Conservation (phyloP, 2,113 vertebrate species). For the Megaceryle maxima region DNA sequence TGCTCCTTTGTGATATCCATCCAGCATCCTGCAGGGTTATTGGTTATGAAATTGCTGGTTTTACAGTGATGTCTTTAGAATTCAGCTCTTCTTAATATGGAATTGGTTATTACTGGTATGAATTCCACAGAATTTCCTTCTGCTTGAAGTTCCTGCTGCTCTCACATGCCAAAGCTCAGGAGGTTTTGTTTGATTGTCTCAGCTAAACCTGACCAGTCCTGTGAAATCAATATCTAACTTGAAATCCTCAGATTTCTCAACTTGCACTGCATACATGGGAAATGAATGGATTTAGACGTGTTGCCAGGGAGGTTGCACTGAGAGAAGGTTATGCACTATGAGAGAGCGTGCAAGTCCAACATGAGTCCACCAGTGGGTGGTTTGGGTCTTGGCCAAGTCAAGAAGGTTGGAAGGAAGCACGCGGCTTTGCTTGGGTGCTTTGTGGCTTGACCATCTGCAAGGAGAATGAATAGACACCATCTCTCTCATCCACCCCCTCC, state of each 20-base stretch:
- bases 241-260: background rate
- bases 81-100: background rate
- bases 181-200: background rate
- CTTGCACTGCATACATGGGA: background rate
- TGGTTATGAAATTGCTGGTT: background rate
- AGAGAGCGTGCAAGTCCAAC: background rate
- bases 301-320: background rate
- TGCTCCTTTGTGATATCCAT: background rate
- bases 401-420: background rate
- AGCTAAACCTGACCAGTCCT: background rate
- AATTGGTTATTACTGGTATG: background rate
- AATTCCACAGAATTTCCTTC: background rate
- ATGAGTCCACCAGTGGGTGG: background rate
- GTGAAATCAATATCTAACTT: background rate
- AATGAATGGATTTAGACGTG: fast-evolving
- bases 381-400: background rate
- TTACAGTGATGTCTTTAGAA: background rate
- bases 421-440: background rate
- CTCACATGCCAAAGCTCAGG: background rate
- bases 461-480: background rate
- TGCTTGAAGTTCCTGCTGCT: background rate
- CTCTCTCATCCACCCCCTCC: background rate
- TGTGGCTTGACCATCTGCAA: background rate
- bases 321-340: background rate
- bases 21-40: background rate